Conservation (phyloP, 92 coral and sea anemone species). For the Desmophyllum pertusum region DNA sequence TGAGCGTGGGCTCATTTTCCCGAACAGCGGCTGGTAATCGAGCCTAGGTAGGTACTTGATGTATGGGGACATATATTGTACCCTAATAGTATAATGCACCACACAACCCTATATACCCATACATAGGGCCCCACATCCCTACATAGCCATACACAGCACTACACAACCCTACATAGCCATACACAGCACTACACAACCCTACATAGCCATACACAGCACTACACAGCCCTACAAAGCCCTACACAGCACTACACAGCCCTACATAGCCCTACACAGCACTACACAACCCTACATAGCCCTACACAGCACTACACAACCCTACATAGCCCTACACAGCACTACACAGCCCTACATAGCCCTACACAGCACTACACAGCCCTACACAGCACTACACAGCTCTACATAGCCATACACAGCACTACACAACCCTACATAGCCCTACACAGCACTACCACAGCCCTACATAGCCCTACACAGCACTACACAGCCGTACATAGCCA, state of each 20-base stretch:
- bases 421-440: neutral
- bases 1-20: too few relatives aligned
- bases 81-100: too few relatives aligned
- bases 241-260: constrained; percentile 1
- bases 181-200: constrained; percentile 4
- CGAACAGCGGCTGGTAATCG: too few relatives aligned
- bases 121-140: neutral
- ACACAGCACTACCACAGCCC: neutral
- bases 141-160: neutral
- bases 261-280: neutral
- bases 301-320: constrained; percentile 2
- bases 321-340: neutral
- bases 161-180: neutral
- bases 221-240: constrained; percentile 6
- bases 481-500: neutral
- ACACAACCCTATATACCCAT: constrained; percentile 3
- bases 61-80: too few relatives aligned
- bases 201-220: constrained; percentile 1
- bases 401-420: neutral
- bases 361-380: neutral
- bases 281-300: constrained; percentile 1
- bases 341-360: constrained; percentile 4
- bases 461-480: constrained; percentile 1
- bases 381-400: neutral
- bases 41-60: too few relatives aligned